A percentile compares a stretch with the other conserved stretches of the same genome.
phyloP scores from a whole-genome alignment of 2,113 vertebrate genomes.

The Gnathonemus echidnorhynchus region DNA sequence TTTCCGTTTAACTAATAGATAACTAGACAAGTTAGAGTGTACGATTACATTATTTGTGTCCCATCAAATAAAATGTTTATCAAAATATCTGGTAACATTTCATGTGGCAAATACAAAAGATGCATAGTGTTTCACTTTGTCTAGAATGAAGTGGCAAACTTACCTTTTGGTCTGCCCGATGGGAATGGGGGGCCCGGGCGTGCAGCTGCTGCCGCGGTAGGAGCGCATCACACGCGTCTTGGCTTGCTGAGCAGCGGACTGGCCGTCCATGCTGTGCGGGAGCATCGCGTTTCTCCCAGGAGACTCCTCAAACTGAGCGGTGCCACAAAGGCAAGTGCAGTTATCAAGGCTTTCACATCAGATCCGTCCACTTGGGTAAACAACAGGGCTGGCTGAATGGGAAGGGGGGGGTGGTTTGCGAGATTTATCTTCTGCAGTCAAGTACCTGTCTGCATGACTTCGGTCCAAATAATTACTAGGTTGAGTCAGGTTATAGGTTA shows the following conservation, averaged over 20 bases:
- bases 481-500: neutral
- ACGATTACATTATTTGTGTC: neutral
- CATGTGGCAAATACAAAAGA: neutral
- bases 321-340: neutral
- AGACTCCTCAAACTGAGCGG: constrained; percentile 14
- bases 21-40: neutral
- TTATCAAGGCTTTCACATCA: constrained; percentile 20
- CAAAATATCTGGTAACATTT: neutral
- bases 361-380: constrained; percentile 14
- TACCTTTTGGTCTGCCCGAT: constrained; percentile 1
- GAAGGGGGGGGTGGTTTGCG: neutral
- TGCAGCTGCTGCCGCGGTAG: neutral
- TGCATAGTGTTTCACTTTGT: neutral
- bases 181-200: neutral
- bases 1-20: neutral
- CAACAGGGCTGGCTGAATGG: neutral
- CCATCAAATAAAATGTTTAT: neutral
- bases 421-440: constrained; percentile 17
- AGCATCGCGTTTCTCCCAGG: constrained; percentile 16
- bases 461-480: neutral
- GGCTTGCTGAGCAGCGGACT: neutral
- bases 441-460: neutral
- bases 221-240: neutral
- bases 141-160: neutral
- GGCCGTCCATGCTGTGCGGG: neutral